Base-by-base conservation (phyloP, 2,797 vertebrate species). In the Cyclura pinguis region DNA sequence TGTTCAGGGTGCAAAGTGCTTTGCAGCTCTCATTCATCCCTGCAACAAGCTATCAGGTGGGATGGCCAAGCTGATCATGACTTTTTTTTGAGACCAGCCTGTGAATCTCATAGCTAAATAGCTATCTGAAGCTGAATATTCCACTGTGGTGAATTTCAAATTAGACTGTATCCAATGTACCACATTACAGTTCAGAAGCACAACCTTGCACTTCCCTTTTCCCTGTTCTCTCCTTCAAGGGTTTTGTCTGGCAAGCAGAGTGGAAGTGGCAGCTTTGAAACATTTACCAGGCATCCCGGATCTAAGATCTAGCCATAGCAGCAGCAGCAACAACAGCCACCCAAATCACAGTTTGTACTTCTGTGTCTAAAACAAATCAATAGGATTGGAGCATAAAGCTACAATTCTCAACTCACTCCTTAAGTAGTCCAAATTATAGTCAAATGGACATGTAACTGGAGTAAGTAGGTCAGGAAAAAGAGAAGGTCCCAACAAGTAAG, bases 401-500 rank as follows among this genome's bases (percentile, higher is more conserved):
- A 35, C 55, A 64, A 55, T 84, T 78, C 42, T 81, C 59, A 52
- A 38, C 72, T 64, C 32, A 52, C 22, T 89, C 32, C 42, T 84
- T 42, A 20, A 83, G 35, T 18, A 50, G 47, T 55, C 73, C 80
- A 84, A 87, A 42, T 47, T 77, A 50, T 78, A 77, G 73, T 20
- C 73, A 69, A 4, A 59, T 84, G 73, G 59, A 69, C n/a, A 87
- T 78, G 13, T 77, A 86, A 86, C 64, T 64, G 67, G n/a, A 86
- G n/a, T 74, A 62, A 87, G 27, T 77, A 77, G 50, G 69, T 77
- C 72, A 87, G 50, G 42, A 86, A 80, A 24, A 62, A 52, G 6
- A 38, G 4, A 80, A 73, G 18, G 50, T 22, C 50, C 7, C 20
- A 3, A 2, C 22, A 59, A 90, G 18, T 24, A 67, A 90, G 27